A percentile compares a stretch with the other conserved stretches of the same genome.
These are phyloP conservation scores for Drosophila yakuba DNA, from an alignment of 1,140 invertebrate species.

Conservation along the genomic window DNA sequence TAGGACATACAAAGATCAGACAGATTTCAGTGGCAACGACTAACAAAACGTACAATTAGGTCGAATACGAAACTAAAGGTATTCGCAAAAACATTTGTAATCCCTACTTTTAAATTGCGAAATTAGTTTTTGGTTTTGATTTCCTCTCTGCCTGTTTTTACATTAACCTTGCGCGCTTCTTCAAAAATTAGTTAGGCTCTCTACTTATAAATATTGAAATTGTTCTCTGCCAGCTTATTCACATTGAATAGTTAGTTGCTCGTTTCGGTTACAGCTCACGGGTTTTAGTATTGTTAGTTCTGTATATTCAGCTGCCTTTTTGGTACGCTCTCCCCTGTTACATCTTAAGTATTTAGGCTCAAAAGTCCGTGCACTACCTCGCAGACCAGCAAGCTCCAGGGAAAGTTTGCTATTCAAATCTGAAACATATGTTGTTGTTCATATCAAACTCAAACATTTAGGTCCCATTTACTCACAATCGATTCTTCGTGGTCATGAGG, in stretches of 20 bases:
- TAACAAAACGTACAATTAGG: slow-evolving; percentile 40
- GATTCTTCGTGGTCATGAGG: slow-evolving; percentile 74
- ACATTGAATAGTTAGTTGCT: slow-evolving; percentile 57
- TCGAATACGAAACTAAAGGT: slow-evolving; percentile 36
- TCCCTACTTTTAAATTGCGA: slow-evolving; percentile 42
- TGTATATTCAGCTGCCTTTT: slow-evolving; percentile 57
- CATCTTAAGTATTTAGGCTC: slow-evolving; percentile 73
- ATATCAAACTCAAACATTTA: too few relatives aligned
- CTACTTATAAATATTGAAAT: slow-evolving; percentile 50
- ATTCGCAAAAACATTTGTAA: slow-evolving; percentile 11
- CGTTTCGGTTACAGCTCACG: slow-evolving; percentile 59
- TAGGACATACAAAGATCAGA: slow-evolving; percentile 62
- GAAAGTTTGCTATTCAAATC: slow-evolving; percentile 72
- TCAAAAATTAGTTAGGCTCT: slow-evolving; percentile 13
- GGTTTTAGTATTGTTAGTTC: slow-evolving; percentile 39
- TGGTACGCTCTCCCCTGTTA: slow-evolving; percentile 69
- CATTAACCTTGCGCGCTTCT: slow-evolving; percentile 22
- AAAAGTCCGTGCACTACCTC: slow-evolving; percentile 62
- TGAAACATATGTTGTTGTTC: not conserved
- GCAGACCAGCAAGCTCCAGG: slow-evolving; percentile 63
- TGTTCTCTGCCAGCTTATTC: slow-evolving; percentile 30
- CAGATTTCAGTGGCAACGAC: slow-evolving; percentile 46
- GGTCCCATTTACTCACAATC: slow-evolving; percentile 52
- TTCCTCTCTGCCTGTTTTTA: slow-evolving; percentile 40
- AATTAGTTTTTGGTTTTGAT: slow-evolving; percentile 57